A percentile compares a stretch with the other conserved stretches of the same genome.
These are phyloP conservation scores for Takifugu flavidus DNA, from an alignment of 2,113 vertebrate genomes.

Conservation along the genomic window DNA sequence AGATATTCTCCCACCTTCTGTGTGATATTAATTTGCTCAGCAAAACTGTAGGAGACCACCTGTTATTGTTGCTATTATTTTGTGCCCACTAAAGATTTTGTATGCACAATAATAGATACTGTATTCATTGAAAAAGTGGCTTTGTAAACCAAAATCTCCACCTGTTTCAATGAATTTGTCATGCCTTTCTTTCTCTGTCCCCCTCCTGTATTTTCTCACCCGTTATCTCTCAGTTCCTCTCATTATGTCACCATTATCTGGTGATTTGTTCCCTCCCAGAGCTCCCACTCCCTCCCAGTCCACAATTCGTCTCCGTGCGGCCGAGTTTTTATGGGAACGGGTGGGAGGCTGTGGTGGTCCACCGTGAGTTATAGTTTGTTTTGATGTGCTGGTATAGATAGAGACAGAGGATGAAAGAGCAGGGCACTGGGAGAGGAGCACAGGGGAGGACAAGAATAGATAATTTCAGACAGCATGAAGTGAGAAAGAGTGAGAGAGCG, in stretches of 20 bases:
- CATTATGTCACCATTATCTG: constrained; percentile 57
- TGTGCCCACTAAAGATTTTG: neutral
- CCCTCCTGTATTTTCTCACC: constrained; percentile 16
- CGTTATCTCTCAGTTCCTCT: constrained; percentile 41
- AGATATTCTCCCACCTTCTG: too few species aligned
- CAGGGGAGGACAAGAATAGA: constrained; percentile 21
- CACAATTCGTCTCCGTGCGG: constrained; percentile 3
- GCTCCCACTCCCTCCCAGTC: constrained; percentile 29
- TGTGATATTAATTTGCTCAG: too few species aligned
- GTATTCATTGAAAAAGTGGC: too few species aligned
- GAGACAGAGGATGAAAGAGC: constrained; percentile 33
- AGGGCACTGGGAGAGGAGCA: constrained; percentile 18
- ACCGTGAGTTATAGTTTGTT: constrained; percentile 64
- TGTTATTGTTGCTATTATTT: too few species aligned
- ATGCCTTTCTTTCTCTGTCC: constrained; percentile 7
- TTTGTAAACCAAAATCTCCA: neutral
- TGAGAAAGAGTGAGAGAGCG: constrained; percentile 7
- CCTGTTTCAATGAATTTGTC: constrained; percentile 6
- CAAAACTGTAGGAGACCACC: too few species aligned
- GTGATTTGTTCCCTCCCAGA: constrained; percentile 42
- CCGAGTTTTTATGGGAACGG: constrained; percentile 51
- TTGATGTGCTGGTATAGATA: constrained; percentile 58
- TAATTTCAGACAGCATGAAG: constrained; percentile 3
- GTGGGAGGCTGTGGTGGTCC: constrained; percentile 52
- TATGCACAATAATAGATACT: too few species aligned